A percentile compares a stretch with the other conserved stretches of the same genome.
These are phyloP conservation scores for Sander vitreus DNA, from an alignment of 2,113 vertebrate species.

Conservation along the genomic window DNA sequence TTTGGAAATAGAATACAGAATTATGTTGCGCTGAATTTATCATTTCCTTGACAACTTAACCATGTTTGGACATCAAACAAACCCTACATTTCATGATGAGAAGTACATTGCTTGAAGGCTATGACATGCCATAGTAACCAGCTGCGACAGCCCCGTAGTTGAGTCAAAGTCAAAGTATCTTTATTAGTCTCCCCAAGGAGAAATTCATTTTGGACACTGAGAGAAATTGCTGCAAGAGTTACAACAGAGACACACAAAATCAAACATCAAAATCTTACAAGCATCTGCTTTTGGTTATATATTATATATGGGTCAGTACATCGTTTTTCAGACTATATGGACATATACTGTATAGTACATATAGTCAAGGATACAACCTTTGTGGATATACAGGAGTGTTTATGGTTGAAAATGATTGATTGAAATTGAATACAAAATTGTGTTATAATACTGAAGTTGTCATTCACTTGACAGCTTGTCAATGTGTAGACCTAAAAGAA, in stretches of 20 bases:
- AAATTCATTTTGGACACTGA: too few relatives aligned
- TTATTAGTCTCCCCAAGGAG: too few relatives aligned
- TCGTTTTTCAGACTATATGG: background rate
- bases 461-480: background rate
- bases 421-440: background rate
- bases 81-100: background rate
- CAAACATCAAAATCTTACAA: background rate
- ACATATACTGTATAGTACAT: background rate
- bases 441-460: background rate
- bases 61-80: background rate
- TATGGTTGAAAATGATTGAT: background rate
- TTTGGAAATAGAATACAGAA: background rate
- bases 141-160: too few relatives aligned
- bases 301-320: background rate
- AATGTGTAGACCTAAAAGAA: background rate
- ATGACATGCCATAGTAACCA: background rate
- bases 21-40: background rate
- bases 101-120: background rate
- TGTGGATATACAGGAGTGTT: background rate
- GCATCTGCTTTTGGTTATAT: slow-evolving; percentile 4
- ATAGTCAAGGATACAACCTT: background rate
- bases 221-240: too few relatives aligned
- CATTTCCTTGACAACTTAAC: background rate
- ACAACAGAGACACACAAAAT: too few relatives aligned
- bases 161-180: too few relatives aligned